Percentiles rank a stretch among this genome's conserved stretches.
phyloP scores from a whole-genome alignment of 1,140 invertebrate species.

The Choristoneura fumiferana region DNA sequence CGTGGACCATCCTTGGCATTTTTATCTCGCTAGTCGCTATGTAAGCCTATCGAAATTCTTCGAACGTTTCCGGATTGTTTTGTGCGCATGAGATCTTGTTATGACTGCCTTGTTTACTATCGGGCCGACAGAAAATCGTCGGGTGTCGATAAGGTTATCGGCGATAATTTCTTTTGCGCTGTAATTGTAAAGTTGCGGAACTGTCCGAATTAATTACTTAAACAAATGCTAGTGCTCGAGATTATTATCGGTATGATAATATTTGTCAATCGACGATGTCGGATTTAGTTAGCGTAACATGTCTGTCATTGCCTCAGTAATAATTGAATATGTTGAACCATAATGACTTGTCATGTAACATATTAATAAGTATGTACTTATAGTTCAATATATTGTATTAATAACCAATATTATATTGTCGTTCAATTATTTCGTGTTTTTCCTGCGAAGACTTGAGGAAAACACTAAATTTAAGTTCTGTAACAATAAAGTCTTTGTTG shows the following conservation, averaged over 20 bases:
- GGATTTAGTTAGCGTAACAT: slow-evolving; percentile 8
- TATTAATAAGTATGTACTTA: too few relatives aligned
- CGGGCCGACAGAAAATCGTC: slow-evolving; percentile 4
- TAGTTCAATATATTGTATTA: too few relatives aligned
- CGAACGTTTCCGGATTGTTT: slow-evolving; percentile 23
- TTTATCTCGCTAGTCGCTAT: slow-evolving; percentile 18
- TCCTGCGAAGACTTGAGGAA: too few relatives aligned
- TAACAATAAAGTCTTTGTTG: too few relatives aligned
- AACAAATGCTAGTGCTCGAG: slow-evolving; percentile 52
- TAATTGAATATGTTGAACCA: slow-evolving; percentile 16
- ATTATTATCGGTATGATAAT: slow-evolving; percentile 62
- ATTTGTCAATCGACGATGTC: slow-evolving; percentile 28
- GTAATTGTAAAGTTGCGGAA: slow-evolving; percentile 50
- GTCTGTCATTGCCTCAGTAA: slow-evolving; percentile 13
- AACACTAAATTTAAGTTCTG: too few relatives aligned
- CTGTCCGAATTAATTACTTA: slow-evolving; percentile 49
- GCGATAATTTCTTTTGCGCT: slow-evolving; percentile 66
- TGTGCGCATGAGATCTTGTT: slow-evolving; percentile 22
- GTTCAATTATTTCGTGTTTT: too few relatives aligned
- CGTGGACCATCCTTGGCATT: slow-evolving; percentile 15
- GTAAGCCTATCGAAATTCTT: slow-evolving; percentile 18
- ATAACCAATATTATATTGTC: too few relatives aligned
- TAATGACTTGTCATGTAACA: slow-evolving; percentile 4
- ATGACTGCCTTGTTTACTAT: slow-evolving; percentile 26
- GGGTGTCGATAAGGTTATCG: slow-evolving; percentile 49